Evolutionary conservation across 2,113 vertebrate genomes (phyloP).

Genomic region (Saimiri boliviensis): DNA sequence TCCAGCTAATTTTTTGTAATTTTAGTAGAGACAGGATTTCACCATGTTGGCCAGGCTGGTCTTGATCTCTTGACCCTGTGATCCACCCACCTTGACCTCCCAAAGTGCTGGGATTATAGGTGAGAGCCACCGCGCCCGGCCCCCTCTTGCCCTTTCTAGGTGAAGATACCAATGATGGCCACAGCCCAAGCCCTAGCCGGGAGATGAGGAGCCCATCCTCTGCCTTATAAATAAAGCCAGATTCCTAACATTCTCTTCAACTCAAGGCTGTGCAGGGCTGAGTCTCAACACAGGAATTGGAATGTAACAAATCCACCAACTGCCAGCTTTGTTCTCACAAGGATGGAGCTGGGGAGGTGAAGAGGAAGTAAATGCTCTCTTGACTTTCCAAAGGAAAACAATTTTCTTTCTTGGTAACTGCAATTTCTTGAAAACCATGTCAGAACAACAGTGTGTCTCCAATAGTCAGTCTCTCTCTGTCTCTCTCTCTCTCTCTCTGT

Average conservation of each 20-base stretch:
- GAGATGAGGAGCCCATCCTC: not conserved
- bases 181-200: fast-evolving
- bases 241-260: not conserved
- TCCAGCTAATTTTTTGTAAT: no score
- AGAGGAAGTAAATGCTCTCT: not conserved
- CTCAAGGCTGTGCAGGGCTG: not conserved
- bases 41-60: no score
- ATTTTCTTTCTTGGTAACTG: constrained; percentile 44
- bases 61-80: no score
- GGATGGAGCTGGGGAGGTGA: not conserved
- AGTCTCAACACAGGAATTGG: not conserved
- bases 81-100: no score
- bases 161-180: not conserved
- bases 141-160: not conserved
- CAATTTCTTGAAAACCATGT: constrained; percentile 37
- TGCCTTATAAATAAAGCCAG: no score
- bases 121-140: no score
- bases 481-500: no score
- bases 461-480: not conserved
- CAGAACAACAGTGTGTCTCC: not conserved
- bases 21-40: no score
- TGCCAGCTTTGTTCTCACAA: not conserved
- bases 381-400: constrained; percentile 16
- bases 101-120: no score
- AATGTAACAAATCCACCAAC: not conserved